Evolutionary conservation across 2,113 vertebrate genomes (phyloP).

Genomic region (Serilophus lunatus): DNA sequence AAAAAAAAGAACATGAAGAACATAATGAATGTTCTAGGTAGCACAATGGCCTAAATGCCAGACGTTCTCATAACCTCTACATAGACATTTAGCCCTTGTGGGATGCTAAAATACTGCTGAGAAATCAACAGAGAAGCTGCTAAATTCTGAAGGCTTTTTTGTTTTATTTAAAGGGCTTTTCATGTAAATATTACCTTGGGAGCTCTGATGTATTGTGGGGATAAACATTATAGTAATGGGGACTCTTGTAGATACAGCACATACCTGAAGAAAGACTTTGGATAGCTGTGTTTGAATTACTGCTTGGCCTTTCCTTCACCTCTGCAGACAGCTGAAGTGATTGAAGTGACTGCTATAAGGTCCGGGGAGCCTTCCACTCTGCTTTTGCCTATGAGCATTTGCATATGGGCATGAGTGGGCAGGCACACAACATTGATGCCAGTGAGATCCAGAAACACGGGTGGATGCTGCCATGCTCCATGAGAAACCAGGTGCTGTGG

Average conservation of each 20-base stretch:
- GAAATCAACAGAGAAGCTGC: not conserved
- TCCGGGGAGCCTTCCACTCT: not conserved
- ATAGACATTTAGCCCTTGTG: not conserved
- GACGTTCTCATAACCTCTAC: not conserved
- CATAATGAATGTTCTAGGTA: not conserved
- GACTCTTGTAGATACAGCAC: not conserved
- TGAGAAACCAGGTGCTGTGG: not conserved
- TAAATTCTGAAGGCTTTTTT: not conserved
- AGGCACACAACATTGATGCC: fast-evolving
- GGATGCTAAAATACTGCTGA: not conserved
- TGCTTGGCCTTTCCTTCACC: not conserved
- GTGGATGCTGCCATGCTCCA: fast-evolving
- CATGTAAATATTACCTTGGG: not conserved
- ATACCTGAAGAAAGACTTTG: not conserved
- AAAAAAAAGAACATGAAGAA: not conserved
- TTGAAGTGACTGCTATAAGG: not conserved
- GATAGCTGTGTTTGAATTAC: not conserved
- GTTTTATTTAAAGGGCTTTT: not conserved
- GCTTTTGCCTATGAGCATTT: not conserved
- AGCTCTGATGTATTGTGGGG: not conserved
- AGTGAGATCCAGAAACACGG: not conserved
- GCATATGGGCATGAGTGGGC: fast-evolving
- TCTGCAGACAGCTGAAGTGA: not conserved
- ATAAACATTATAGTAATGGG: not conserved
- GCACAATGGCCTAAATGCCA: not conserved